phyloP scores from a whole-genome alignment of 2,113 vertebrate species.

The Tringa solitaria region DNA sequence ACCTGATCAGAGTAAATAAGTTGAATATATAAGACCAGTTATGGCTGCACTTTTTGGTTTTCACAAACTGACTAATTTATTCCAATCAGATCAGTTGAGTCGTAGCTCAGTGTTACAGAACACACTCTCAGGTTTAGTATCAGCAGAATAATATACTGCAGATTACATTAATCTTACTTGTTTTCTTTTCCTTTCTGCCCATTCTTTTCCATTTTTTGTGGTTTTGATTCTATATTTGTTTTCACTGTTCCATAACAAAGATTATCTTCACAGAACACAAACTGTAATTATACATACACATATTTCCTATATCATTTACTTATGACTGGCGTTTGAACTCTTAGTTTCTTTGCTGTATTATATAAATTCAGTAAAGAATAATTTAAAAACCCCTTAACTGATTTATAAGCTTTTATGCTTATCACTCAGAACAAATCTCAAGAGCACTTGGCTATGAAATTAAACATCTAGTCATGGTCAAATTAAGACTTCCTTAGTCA shows the following conservation, averaged over 20 bases:
- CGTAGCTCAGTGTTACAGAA: neutral
- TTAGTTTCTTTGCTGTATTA: neutral
- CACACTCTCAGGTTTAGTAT: neutral
- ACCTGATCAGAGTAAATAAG: neutral
- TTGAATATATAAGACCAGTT: neutral
- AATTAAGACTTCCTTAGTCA: neutral
- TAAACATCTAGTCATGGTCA: neutral
- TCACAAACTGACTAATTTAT: neutral
- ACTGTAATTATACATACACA: neutral
- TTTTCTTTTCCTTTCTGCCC: constrained; percentile 13
- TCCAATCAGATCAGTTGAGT: neutral
- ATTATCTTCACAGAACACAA: constrained; percentile 22
- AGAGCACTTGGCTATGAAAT: neutral
- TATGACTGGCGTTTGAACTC: constrained; percentile 23
- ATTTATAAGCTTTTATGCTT: constrained; percentile 29
- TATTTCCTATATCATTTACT: neutral
- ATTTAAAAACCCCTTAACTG: neutral
- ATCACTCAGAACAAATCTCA: neutral
- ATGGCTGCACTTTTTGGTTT: neutral
- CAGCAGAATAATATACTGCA: constrained; percentile 14
- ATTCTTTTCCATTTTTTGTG: neutral
- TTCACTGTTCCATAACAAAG: constrained; percentile 27
- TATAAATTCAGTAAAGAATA: neutral
- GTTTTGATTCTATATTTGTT: constrained; percentile 12
- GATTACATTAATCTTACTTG: constrained; percentile 24